Base-by-base conservation (phyloP, 2,113 vertebrate genomes). In the Sarotherodon lohbergeri region DNA sequence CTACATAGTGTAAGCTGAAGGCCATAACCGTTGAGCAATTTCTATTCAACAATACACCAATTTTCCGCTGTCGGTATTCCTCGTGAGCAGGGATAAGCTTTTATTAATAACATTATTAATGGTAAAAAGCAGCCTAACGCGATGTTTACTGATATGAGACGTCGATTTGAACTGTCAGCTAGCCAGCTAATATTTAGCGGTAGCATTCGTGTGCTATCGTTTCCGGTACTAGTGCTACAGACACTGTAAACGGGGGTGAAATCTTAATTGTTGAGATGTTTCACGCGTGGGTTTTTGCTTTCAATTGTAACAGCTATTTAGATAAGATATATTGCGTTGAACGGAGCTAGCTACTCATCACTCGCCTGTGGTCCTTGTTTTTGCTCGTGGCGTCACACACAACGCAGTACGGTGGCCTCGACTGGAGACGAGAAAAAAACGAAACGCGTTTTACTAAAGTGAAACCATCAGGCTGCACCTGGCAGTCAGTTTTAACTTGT, bases 341-440 rank as follows among this genome's bases (percentile, higher is more conserved):
- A 41, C 29, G 7, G 1, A n/a, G 22, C 11, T 82, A 79, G 81
- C 73, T n/a, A 3, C 9, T 24, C 0, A 4, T 83, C 59, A 52
- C 56, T 17, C 36, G 86, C 57, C 48, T 22, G 41, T 82, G 36
- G 7, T 41, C 6, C 63, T 91, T 95, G 93, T 94, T 94, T 87
- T 95, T 85, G 78, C 78, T 86, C 19, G 36, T 95, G 91, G 92
- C 89, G 90, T 95, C 87, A 90, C 7, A 0, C 1, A 1, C 2
- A 9, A 32, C 80, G 56, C 7, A 48, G 24, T 93, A 96, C 95
- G 95, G 96, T 94, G 92, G 93, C 95, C 90, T 54, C 17, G 7
- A 1, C 0, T 50, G 22, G 19, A 10, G 4, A 6, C 2, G 0
- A 16, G 4, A 9, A 2, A 4, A 22, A 57, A 6, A 59, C 55